Base-by-base conservation (phyloP, 2,797 vertebrate genomes). In the Melanotaenia trifasciata region DNA sequence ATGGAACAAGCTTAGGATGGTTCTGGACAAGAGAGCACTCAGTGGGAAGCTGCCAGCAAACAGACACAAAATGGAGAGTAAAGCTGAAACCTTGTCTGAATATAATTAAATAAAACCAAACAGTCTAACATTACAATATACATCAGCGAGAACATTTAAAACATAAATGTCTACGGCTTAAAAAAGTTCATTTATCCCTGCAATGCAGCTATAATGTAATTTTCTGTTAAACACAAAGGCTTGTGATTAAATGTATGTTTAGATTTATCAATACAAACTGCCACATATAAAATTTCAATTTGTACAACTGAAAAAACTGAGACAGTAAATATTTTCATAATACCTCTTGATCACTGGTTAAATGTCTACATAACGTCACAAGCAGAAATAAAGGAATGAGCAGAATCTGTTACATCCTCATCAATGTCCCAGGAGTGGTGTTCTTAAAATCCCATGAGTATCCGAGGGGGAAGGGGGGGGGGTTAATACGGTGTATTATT, bases 401-500 rank as follows among this genome's bases (percentile, higher is more conserved):
- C 7, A 33, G 26, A 75, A 57, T 79, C 72, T 79, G 45, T 83
- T 79, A 65, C 66, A 75, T 58, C 64, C 30, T 67, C 73, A 50
- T 81, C 62, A 70, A 0, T 22, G 63, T 90, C 91, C 81, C 83
- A 36, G 64, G 88, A 75, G 89, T 88, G 66, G 26, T 76, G 79
- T 84, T 78, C 38, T 61, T 78, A 69, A 89, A 85, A 86, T 90
- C 87, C 77, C 84, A 60, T 65, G 87, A 80, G 82, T 84, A 65
- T 90, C 79, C 70, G 60, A 63, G 68, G 81, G 63, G 84, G 84
- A 76, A 82, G 66, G 54, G 64, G 64, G 64, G 8, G 1, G 36
- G 38, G 64, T 81, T 35, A 72, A 79, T 84, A 76, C 35, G 40
- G 84, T 58, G 71, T 88, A 64, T 93, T 93, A 95, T 93, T 92